phyloP scores from a whole-genome alignment of 2,113 vertebrate genomes.

The Vulpes vulpes region DNA sequence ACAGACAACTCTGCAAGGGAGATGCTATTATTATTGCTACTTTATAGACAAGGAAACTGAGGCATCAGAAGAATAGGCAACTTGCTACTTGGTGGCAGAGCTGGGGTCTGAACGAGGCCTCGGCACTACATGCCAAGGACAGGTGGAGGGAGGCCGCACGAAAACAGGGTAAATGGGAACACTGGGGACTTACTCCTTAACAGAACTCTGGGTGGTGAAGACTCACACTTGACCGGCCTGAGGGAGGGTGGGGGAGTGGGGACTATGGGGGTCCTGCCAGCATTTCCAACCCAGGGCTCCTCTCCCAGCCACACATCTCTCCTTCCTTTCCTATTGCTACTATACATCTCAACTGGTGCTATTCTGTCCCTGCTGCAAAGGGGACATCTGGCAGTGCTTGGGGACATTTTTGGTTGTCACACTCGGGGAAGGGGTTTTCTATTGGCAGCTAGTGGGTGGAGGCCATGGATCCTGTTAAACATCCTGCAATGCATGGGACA shows the following conservation, averaged over 20 bases:
- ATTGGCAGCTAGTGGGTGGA: not conserved
- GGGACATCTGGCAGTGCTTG: not conserved
- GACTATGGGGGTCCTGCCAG: not conserved
- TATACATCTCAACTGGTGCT: not conserved
- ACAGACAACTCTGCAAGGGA: constrained; percentile 34
- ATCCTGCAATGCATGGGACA: not conserved
- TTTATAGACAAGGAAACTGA: constrained; percentile 9
- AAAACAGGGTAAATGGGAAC: not conserved
- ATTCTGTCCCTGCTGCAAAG: not conserved
- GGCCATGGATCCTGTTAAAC: not conserved
- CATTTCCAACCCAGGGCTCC: not conserved
- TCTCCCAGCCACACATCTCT: not conserved
- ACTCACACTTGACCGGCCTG: not conserved
- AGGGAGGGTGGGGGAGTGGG: not conserved
- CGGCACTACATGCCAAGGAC: not conserved
- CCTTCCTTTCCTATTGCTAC: constrained; percentile 7
- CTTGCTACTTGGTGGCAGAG: not conserved
- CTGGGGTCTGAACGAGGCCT: not conserved
- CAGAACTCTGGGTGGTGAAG: not conserved
- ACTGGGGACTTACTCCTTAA: not conserved
- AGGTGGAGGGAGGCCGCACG: fast-evolving
- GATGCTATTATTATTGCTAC: not conserved
- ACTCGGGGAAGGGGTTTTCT: not conserved
- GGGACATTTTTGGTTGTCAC: not conserved
- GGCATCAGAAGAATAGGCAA: not conserved